Conservation (phyloP, 2,888 invertebrate genomes). For the Dicyrtoma fusca region DNA sequence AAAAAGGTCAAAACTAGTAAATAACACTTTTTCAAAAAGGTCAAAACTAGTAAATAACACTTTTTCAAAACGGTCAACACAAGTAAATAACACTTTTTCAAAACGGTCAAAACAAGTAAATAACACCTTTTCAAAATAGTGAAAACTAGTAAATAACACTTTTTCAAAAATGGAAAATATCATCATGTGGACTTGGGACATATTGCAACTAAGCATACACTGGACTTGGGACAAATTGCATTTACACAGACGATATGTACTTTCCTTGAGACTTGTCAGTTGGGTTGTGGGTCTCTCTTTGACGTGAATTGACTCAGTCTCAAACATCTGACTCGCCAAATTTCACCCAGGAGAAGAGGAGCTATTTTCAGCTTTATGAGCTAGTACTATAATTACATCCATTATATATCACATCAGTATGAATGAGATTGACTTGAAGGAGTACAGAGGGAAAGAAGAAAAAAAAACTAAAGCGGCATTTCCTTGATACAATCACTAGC, state of each 20-base stretch:
- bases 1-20: neutral
- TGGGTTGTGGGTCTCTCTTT: neutral
- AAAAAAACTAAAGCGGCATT: neutral
- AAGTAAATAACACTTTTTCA: too few relatives aligned
- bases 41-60: too few relatives aligned
- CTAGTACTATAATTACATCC: slow-evolving; percentile 1
- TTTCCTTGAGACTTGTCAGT: neutral
- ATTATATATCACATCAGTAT: neutral
- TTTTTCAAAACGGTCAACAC: too few relatives aligned
- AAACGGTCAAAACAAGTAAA: too few relatives aligned
- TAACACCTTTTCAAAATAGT: too few relatives aligned
- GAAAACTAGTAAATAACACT: too few relatives aligned
- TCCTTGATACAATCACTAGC: too few relatives aligned
- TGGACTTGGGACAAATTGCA: too few relatives aligned
- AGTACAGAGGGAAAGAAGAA: neutral
- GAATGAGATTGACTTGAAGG: neutral
- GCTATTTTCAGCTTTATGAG: slow-evolving; percentile 32
- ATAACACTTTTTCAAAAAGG: too few relatives aligned
- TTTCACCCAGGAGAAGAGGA: slow-evolving; percentile 20
- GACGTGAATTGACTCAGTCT: slow-evolving; percentile 24
- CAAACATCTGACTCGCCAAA: slow-evolving; percentile 31
- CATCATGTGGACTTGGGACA: too few relatives aligned
- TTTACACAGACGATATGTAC: neutral
- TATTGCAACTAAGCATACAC: too few relatives aligned
- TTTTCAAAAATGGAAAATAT: too few relatives aligned